Base-by-base conservation (phyloP, 2,888 invertebrate species). In the Aphrophora alni region DNA sequence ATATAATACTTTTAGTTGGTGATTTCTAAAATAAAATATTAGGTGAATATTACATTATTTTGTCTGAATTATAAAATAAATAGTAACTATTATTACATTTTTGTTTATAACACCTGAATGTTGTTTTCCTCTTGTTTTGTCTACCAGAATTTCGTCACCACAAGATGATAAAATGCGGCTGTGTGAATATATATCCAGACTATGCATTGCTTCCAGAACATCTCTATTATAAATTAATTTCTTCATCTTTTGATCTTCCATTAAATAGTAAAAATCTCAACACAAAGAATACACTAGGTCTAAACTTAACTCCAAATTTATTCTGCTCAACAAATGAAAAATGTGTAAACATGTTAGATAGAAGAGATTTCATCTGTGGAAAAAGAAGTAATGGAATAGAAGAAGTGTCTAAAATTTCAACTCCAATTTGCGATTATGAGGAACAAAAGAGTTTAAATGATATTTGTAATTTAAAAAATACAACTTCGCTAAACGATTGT, bases 151-250 rank as follows among this genome's bases (percentile, higher is more conserved):
- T 88, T 69, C 89, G 92, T 80, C 87, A 86, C 83, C 86, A 87
- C 81, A 91, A 91, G 84, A 88, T 89, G 33, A 83, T 86, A 44
- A 85, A 90, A 7, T 89, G 89, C 84, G 86, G 86, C 10, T 88
- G 87, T 86, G 91, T 90, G 12, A 89, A 91, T 24, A 88, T 88
- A 83, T 90, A 90, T 84, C 89, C 90, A 28, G 92, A 92, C 87
- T 92, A 91, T 85, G 89, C 92, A 21, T 88, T 90, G 78, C 87
- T 92, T 79, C 89, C 90, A 27, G 82, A 76, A 26, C 72, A 27
- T 17, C 21, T 59, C 59, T 59, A 59, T 21, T 21, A 59, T n/a
- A 59, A 59, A 21, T 59, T 59, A 21, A 59, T 59, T 21, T 21
- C 21, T 3, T 21, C 59, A n/a, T 59, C 21, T 59, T 21, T 59